These are phyloP conservation scores for Amaurobius ferox DNA, from an alignment of 2,888 invertebrate genomes.

Conservation along the genomic window DNA sequence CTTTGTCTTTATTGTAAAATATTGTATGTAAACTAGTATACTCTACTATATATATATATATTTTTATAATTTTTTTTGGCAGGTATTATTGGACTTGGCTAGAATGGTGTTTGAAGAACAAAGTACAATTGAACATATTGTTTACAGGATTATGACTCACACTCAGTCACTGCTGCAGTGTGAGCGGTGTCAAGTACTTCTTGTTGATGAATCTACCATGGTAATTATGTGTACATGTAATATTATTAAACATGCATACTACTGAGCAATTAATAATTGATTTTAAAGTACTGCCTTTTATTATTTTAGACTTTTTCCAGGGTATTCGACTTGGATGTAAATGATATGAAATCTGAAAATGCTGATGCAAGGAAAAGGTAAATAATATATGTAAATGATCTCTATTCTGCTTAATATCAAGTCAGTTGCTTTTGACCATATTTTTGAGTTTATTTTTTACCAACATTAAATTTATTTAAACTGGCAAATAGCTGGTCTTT, in stretches of 20 bases:
- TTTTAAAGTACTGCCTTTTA: background rate
- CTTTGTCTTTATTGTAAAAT: no score
- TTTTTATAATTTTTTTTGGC: constrained; percentile 22
- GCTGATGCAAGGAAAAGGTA: constrained; percentile 86
- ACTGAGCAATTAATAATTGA: background rate
- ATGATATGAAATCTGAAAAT: constrained; percentile 89
- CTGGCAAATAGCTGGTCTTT: no score
- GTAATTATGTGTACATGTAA: constrained; percentile 73
- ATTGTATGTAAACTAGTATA: no score
- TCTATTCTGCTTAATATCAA: no score
- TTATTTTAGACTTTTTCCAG: constrained; percentile 86
- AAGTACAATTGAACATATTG: constrained; percentile 96
- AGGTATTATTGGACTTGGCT: constrained; percentile 93
- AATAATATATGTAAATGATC: background rate
- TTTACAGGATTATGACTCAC: constrained; percentile 93
- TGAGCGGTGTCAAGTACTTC: constrained; percentile 93
- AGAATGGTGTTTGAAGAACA: constrained; percentile 98
- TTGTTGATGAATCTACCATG: constrained; percentile 93
- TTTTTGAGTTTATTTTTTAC: no score
- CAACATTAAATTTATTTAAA: no score
- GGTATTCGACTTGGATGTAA: constrained; percentile 95
- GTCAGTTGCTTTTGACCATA: no score
- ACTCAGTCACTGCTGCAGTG: constrained; percentile 96
- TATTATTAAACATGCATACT: no score
- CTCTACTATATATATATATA: no score